A percentile compares a stretch with the other conserved stretches of the same genome.
Evolutionary conservation across 2,888 invertebrate species (phyloP).

Genomic region (Phortica magna): DNA sequence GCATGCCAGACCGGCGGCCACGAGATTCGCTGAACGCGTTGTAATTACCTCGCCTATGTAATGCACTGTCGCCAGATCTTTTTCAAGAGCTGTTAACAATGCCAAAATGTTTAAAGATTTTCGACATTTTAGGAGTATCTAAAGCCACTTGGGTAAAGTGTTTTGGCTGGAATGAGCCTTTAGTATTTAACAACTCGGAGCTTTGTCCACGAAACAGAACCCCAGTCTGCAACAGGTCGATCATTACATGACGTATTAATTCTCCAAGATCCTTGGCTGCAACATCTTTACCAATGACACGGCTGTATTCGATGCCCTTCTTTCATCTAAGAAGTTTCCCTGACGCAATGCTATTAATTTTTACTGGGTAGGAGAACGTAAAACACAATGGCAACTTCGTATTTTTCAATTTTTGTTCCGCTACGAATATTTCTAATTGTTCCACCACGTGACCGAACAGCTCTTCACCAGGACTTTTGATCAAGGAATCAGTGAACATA

Average conservation of each 20-base stretch:
- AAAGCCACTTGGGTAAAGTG: conserved; percentile 97
- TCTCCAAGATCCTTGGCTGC: conserved; percentile 99
- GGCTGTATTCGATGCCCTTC: conserved; percentile 95
- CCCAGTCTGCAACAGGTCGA: conserved; percentile 87
- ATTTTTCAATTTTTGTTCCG: conserved; percentile 83
- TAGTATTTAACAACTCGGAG: conserved; percentile 40
- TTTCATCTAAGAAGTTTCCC: conserved; percentile 94
- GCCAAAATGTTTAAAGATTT: conserved; percentile 87
- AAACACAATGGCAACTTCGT: conserved; percentile 92
- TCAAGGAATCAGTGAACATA: conserved; percentile 91
- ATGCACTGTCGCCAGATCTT: conserved; percentile 92
- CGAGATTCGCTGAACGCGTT: conserved; percentile 93
- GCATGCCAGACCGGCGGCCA: conserved; percentile 90
- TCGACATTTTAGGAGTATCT: conserved; percentile 86
- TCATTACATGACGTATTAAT: conserved; percentile 88
- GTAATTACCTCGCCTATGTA: conserved; percentile 94
- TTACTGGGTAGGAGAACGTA: conserved; percentile 95
- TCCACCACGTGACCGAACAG: conserved; percentile 96
- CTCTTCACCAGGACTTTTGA: conserved; percentile 91
- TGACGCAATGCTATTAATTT: conserved; percentile 89
- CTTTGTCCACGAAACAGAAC: conserved; percentile 61
- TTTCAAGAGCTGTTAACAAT: conserved; percentile 82
- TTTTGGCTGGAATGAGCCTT: conserved; percentile 89
- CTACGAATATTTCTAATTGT: conserved; percentile 92
- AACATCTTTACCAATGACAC: conserved; percentile 91